Evolutionary conservation across 2,888 invertebrate genomes (phyloP), one percentile per base, ranked within the genome.

Genomic region (Choreutis nemorana): DNA sequence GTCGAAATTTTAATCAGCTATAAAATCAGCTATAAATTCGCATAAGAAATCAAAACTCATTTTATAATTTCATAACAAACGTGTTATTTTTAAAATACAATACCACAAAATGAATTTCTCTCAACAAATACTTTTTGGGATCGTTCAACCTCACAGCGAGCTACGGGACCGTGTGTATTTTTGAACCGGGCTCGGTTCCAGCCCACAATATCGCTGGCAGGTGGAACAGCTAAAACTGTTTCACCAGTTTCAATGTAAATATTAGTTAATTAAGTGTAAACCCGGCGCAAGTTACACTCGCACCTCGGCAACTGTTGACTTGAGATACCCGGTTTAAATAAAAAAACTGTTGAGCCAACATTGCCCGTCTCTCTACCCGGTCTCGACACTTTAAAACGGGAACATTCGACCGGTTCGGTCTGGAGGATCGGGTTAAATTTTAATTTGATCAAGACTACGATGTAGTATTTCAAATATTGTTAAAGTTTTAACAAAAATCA

Each of bases 231-330:
- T 51, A 53, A 63, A 68, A 72, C 68, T 65, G 68, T 71, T 68
- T 64, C 67, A 44, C 47, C 46, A 42, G 51, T 52, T n/a, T 64
- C 58, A 68, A 66, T 60, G 73, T 71, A 71, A 77, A 75, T 78
- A 77, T 73, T 68, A 71, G 67, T 71, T 75, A 78, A 78, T 78
- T 77, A 78, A 71, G 62, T 67, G 71, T 58, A 67, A 68, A 71
- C 68, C 54, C 48, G 50, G 49, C 40, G 51, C 44, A 44, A 45
- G 53, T 49, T 50, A 49, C 44, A 33, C 39, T 46, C 37, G 44
- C 37, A 41, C 41, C 41, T 48, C 38, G 38, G 37, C 37, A 37
- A 37, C 36, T 48, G 45, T 49, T 52, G 49, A 54, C 47, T 59
- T 49, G 45, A 46, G 48, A 50, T 45, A n/a, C n/a, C 33, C 27